Conservation (phyloP, 2,888 invertebrate species). For the Brachyopa scutellaris region DNA sequence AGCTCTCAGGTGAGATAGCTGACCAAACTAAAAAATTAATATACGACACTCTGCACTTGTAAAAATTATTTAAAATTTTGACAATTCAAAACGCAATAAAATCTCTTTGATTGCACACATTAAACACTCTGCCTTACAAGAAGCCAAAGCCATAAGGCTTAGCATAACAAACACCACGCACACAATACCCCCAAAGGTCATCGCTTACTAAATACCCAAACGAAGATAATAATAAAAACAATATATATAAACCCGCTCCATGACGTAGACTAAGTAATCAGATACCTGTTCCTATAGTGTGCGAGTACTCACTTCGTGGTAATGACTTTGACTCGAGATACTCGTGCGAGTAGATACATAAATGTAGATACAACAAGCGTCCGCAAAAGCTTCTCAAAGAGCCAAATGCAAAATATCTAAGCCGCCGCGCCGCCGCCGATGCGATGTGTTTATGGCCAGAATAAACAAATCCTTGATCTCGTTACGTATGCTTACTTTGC, state of each 20-base stretch:
- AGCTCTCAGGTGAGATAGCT: too few relatives aligned
- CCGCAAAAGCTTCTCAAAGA: constrained; percentile 34
- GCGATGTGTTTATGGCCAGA: constrained; percentile 41
- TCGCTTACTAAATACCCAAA: constrained; percentile 37
- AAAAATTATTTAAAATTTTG: not conserved
- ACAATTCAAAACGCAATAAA: constrained; percentile 5
- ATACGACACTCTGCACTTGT: constrained; percentile 3
- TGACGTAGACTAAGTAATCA: constrained; percentile 20
- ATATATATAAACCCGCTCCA: constrained; percentile 21
- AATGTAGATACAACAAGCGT: too few relatives aligned
- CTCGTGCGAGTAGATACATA: too few relatives aligned
- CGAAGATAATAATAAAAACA: not conserved
- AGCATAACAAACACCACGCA: constrained; percentile 28
- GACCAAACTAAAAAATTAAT: not conserved
- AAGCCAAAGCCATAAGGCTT: not conserved
- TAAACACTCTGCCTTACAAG: not conserved
- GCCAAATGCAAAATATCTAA: not conserved
- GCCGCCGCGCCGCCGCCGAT: too few relatives aligned
- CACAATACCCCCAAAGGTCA: constrained; percentile 35
- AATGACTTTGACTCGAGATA: constrained; percentile 64
- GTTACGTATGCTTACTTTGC: not conserved
- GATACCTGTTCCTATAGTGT: constrained; percentile 31
- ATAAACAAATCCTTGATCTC: constrained; percentile 63
- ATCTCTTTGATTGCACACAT: too few relatives aligned
- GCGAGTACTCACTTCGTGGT: constrained; percentile 29